Conservation (phyloP, 2,797 vertebrate species). For the Spinus pinus region DNA sequence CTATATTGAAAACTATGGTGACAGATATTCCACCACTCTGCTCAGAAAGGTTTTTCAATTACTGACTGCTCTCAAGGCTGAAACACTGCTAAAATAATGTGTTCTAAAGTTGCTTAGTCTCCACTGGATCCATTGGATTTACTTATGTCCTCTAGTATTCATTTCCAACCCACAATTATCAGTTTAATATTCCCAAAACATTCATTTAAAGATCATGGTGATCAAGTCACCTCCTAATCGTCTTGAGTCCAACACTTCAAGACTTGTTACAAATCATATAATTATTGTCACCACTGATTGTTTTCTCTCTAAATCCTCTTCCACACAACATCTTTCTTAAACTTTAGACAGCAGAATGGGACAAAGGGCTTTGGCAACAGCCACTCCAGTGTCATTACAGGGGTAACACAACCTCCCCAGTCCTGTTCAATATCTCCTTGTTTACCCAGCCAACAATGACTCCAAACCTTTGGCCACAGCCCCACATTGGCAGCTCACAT, state of each 20-base stretch:
- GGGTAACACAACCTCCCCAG: neutral
- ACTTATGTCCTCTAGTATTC: neutral
- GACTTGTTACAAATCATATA: neutral
- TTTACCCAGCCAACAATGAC: slow-evolving; percentile 15
- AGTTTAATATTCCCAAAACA: neutral
- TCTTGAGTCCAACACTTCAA: neutral
- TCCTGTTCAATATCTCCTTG: neutral
- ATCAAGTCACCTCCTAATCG: neutral
- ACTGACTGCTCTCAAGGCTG: neutral
- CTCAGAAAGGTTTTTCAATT: neutral
- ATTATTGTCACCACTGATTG: neutral
- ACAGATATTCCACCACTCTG: neutral
- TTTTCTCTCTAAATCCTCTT: neutral
- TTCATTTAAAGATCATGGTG: neutral
- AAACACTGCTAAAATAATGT: neutral
- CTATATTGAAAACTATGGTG: neutral
- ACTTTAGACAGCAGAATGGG: neutral
- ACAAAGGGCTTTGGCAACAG: neutral
- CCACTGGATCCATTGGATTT: neutral
- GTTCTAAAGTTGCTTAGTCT: neutral
- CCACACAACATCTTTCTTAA: neutral
- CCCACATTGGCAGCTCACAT: neutral
- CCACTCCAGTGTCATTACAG: neutral
- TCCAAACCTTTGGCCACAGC: slow-evolving; percentile 45
- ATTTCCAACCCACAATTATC: neutral